phyloP scores from a whole-genome alignment of 2,797 vertebrate species.

The Phyllotis vaccarum region DNA sequence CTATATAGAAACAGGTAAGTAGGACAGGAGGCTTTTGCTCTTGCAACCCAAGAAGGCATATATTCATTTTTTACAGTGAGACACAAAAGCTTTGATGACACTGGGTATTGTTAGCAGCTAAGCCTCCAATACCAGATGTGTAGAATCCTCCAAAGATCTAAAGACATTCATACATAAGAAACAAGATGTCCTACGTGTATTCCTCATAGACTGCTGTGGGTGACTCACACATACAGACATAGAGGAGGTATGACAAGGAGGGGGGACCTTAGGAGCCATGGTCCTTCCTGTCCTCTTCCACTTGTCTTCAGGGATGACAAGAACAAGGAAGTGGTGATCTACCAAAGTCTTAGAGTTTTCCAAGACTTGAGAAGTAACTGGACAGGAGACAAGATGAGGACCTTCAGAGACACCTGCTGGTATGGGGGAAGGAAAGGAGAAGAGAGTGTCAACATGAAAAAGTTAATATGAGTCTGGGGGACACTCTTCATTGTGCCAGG shows the following conservation, averaged over 20 bases:
- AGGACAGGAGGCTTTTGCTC: background rate
- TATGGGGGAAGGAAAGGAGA: background rate
- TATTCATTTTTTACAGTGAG: background rate
- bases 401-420: background rate
- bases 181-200: background rate
- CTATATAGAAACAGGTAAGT: conserved; percentile 12
- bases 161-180: background rate
- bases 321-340: background rate
- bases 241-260: background rate
- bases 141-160: background rate
- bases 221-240: background rate
- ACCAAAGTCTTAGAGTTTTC: background rate
- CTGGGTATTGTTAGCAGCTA: background rate
- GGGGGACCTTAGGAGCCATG: background rate
- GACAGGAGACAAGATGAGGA: background rate
- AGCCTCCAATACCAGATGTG: background rate
- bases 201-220: background rate
- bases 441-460: background rate
- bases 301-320: background rate
- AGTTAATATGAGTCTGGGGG: background rate
- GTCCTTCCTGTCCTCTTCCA: background rate
- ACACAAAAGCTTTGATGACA: background rate
- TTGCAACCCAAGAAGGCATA: background rate
- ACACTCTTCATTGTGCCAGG: background rate
- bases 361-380: background rate